These are phyloP conservation scores for Scomber colias DNA, from an alignment of 2,113 vertebrate species.

Conservation along the genomic window DNA sequence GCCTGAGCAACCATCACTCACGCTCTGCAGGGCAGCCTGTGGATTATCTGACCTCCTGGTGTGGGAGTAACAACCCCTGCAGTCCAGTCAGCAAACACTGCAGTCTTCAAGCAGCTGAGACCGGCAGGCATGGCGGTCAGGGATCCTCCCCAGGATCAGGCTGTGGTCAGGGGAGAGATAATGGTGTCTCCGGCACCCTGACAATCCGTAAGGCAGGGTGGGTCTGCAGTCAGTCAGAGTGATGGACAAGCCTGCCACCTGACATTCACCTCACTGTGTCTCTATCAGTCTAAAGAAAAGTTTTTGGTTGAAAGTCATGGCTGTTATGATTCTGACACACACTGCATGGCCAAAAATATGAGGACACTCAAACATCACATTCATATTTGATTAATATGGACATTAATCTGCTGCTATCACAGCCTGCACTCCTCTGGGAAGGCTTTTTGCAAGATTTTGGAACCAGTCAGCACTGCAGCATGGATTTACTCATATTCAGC, in stretches of 20 bases:
- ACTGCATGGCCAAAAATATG: no score
- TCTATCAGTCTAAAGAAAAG: no score
- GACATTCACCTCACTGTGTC: no score
- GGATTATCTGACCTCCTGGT: conserved; percentile 71
- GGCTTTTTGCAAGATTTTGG: no score
- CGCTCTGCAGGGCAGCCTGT: conserved; percentile 52
- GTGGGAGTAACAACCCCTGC: conserved; percentile 71
- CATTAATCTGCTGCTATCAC: no score
- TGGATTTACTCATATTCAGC: no score
- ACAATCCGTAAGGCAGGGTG: conserved; percentile 47
- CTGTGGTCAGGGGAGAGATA: conserved; percentile 66
- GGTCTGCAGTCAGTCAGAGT: conserved; percentile 57
- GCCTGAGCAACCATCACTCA: conserved; percentile 61
- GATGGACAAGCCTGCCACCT: conserved; percentile 44
- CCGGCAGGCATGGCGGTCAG: conserved; percentile 42
- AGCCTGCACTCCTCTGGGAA: no score
- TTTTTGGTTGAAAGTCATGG: no score
- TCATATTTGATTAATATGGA: no score
- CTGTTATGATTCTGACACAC: no score
- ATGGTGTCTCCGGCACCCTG: conserved; percentile 77
- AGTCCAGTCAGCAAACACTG: conserved; percentile 67
- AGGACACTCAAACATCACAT: no score
- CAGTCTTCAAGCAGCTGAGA: conserved; percentile 42
- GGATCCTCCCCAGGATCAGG: conserved; percentile 74
- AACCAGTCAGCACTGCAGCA: no score